Evolutionary conservation across 2,797 vertebrate species (phyloP).

Genomic region (Silurus lanzhouensis): DNA sequence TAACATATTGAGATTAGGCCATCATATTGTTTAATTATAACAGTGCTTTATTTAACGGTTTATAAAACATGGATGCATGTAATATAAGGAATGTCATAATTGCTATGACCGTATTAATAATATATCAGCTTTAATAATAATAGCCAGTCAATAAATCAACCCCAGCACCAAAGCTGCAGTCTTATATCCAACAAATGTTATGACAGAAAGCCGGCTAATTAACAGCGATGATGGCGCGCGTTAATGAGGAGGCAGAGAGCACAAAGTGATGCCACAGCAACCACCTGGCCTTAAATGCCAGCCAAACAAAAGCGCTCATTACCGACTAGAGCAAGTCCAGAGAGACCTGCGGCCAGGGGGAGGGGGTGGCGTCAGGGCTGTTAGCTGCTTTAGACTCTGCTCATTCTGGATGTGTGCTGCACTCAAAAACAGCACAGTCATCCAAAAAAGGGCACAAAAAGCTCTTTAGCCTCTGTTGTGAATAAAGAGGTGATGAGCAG

Average conservation of each 20-base stretch:
- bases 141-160: conserved; percentile 2
- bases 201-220: conserved; percentile 35
- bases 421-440: conserved; percentile 5
- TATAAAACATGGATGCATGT: background rate
- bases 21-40: background rate
- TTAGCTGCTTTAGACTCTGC: conserved; percentile 6
- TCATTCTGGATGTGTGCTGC: background rate
- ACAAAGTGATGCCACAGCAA: conserved; percentile 41
- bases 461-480: conserved; percentile 4
- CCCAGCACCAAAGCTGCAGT: background rate
- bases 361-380: conserved; percentile 7
- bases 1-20: no score
- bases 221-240: conserved; percentile 28
- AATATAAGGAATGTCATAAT: background rate
- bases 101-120: background rate
- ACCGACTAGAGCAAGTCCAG: conserved; percentile 22
- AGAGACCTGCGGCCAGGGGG: conserved; percentile 6
- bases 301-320: conserved; percentile 46
- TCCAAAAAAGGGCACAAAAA: background rate
- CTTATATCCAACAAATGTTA: conserved; percentile 19
- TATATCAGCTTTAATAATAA: background rate
- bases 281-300: conserved; percentile 49
- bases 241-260: conserved; percentile 19
- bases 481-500: conserved; percentile 28
- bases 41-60: background rate